These are phyloP conservation scores for Pagetopsis macropterus DNA, from an alignment of 2,797 vertebrate genomes.

Conservation along the genomic window DNA sequence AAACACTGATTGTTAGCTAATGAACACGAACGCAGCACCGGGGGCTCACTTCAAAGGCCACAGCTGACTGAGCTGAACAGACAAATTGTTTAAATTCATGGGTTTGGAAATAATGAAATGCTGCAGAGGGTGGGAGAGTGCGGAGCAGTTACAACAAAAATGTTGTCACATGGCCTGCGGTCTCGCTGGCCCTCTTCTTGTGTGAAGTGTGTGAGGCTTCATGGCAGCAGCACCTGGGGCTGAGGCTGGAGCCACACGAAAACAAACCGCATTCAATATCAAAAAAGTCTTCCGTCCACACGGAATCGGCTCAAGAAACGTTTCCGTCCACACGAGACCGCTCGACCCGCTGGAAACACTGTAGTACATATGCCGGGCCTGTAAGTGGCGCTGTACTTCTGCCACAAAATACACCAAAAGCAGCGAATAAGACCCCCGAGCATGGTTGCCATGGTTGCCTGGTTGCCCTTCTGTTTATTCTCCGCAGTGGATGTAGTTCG, in stretches of 20 bases:
- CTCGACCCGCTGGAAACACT: too few species aligned
- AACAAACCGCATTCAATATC: too few species aligned
- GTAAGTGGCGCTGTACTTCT: too few species aligned
- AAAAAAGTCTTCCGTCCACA: too few species aligned
- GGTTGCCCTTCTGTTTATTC: too few species aligned
- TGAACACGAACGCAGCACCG: constrained; percentile 68
- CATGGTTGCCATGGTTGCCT: too few species aligned
- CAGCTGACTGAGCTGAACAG: constrained; percentile 78
- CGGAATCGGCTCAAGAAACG: too few species aligned
- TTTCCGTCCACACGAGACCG: too few species aligned
- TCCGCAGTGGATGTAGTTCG: too few species aligned
- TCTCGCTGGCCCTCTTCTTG: constrained; percentile 44
- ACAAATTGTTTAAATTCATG: constrained; percentile 82
- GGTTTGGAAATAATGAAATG: constrained; percentile 82
- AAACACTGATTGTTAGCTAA: constrained; percentile 72
- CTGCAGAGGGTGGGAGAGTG: constrained; percentile 75
- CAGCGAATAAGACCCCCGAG: too few species aligned
- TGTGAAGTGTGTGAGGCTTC: constrained; percentile 63
- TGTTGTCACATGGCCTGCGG: constrained; percentile 74
- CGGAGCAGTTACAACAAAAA: constrained; percentile 77
- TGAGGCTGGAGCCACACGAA: background rate
- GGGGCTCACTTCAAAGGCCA: constrained; percentile 80
- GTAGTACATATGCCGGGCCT: too few species aligned
- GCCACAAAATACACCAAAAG: too few species aligned
- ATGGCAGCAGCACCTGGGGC: constrained; percentile 51